Evolutionary conservation across 2,113 vertebrate species (phyloP), one percentile per base, ranked within the genome.

Genomic region (Baryphthengus martii): DNA sequence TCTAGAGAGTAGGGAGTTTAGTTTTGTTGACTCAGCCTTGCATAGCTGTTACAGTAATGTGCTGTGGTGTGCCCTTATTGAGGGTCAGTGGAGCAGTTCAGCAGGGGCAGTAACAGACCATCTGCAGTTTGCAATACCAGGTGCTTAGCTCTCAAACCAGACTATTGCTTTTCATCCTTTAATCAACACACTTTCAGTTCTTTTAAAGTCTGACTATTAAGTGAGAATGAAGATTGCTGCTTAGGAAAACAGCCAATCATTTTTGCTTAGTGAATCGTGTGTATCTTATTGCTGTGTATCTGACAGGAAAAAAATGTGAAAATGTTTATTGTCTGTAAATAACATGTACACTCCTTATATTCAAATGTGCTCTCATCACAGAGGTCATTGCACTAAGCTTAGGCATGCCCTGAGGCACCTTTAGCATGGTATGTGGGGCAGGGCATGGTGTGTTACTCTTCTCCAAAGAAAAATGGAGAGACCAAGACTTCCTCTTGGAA

Each of bases 231-330:
- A 91, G 67, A 61, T 75, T 87, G 81, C 49, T 89, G 26, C 56
- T 95, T 81, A 50, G 52, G 76, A 95, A 94, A 96, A 52, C 19
- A 93, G 79, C 28, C 7, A 6, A 87, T 89, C 25, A 39, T 59
- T 89, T 95, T 87, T 90, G 53, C 74, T 89, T 93, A 97, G 90
- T 92, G 88, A 94, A 95, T 71, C 89, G 40, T 7, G 39, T 31
- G 29, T 74, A 16, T 71, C 42, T 84, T 18, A 2, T 31, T 86
- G 40, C 55, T 88, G 9, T 53, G 31, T 62, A 24, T 31, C 37
- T 55, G 40, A 49, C 21, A 49, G 66, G 55, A 49, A 5, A 65
- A 52, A 85, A 88, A 73, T 0, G 2, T 49, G 82, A 44, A 55
- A 72, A 24, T 61, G 23, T 61, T 95, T 76, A 24, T 49, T 37